Evolutionary conservation across 2,797 vertebrate genomes (phyloP).

Genomic region (Sebastes hubbsi): DNA sequence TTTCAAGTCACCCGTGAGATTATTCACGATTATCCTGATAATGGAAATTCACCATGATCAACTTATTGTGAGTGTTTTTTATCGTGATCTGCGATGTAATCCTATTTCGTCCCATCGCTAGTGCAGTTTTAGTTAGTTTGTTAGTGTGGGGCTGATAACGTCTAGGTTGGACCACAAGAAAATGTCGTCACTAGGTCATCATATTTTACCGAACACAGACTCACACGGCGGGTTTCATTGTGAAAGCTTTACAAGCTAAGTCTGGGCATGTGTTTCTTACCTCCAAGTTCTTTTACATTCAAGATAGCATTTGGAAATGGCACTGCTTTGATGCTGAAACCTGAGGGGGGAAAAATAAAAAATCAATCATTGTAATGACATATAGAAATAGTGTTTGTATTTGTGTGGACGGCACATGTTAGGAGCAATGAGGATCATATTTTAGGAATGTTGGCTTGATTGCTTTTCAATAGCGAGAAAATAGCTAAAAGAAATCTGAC

Average conservation of each 20-base stretch:
- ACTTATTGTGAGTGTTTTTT: too few species aligned
- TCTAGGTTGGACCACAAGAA: too few species aligned
- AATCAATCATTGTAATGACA: conserved; percentile 30
- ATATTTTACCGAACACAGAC: background rate
- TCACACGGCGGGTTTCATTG: background rate
- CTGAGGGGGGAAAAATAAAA: conserved; percentile 77
- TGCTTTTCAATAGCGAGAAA: conserved; percentile 25
- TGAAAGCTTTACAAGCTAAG: background rate
- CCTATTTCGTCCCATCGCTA: too few species aligned
- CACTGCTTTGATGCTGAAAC: conserved; percentile 99
- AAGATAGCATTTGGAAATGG: conserved; percentile 96
- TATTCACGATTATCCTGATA: too few species aligned
- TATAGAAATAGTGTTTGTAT: background rate
- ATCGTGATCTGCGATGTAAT: too few species aligned
- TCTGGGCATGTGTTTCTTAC: conserved; percentile 78
- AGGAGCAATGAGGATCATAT: conserved; percentile 8
- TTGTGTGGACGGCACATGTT: background rate
- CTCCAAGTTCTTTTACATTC: conserved; percentile 99
- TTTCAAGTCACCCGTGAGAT: too few species aligned
- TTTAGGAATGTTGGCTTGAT: conserved; percentile 31
- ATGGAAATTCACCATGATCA: too few species aligned
- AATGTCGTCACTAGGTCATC: too few species aligned
- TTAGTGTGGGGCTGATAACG: too few species aligned
- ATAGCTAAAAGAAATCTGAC: background rate
- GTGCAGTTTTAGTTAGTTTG: too few species aligned